Conservation (phyloP, 2,797 vertebrate genomes). For the Trematomus bernacchii region DNA sequence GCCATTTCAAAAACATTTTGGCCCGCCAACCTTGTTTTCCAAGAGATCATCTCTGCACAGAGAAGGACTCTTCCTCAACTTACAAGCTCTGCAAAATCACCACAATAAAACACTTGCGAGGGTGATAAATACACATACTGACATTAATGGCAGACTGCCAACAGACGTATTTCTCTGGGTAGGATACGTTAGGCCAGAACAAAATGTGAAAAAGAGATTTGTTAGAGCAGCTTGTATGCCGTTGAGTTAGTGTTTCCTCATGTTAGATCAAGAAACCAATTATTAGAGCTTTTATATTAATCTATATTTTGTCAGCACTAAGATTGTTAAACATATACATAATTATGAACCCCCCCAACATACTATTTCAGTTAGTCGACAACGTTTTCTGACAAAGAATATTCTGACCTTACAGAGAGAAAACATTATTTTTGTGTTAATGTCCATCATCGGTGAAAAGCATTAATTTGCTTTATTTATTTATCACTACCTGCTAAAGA, state of each 20-base stretch:
- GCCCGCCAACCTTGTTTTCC: constrained; percentile 22
- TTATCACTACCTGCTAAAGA: constrained; percentile 25
- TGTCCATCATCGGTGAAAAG: constrained; percentile 67
- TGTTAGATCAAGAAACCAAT: constrained; percentile 64
- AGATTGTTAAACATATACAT: constrained; percentile 68
- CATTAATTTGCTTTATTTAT: constrained; percentile 36
- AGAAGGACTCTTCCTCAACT: constrained; percentile 30
- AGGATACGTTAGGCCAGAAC: constrained; percentile 30
- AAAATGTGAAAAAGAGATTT: constrained; percentile 40
- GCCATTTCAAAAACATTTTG: constrained; percentile 34
- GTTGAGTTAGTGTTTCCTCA: constrained; percentile 53
- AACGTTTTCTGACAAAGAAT: constrained; percentile 43
- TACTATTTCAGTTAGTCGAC: constrained; percentile 37
- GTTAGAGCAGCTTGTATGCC: constrained; percentile 44
- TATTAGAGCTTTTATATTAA: constrained; percentile 72
- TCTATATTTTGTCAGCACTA: constrained; percentile 63
- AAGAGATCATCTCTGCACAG: constrained; percentile 20
- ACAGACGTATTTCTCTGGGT: constrained; percentile 32
- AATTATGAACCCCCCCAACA: constrained; percentile 38
- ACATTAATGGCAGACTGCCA: constrained; percentile 45
- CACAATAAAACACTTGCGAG: constrained; percentile 52
- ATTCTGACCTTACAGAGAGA: constrained; percentile 37
- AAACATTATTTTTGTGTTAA: constrained; percentile 54
- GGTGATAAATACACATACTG: constrained; percentile 42
- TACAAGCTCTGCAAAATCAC: constrained; percentile 46